Percentiles rank a stretch among this genome's conserved stretches.
Evolutionary conservation across 2,888 invertebrate species (phyloP).

Genomic region (Augiades crinisus): DNA sequence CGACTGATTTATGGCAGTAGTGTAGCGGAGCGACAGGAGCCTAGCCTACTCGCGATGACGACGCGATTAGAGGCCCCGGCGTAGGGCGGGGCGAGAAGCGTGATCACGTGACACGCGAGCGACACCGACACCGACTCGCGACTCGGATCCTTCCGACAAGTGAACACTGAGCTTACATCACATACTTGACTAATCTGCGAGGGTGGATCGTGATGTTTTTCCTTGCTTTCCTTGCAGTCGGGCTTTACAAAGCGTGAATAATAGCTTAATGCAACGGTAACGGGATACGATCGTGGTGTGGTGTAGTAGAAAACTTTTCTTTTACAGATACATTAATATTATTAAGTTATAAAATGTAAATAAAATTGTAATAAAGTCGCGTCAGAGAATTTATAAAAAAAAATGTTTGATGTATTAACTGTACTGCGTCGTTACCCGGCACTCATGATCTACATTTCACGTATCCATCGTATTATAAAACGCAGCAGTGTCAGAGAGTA

Average conservation of each 20-base stretch:
- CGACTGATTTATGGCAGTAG: slow-evolving; percentile 74
- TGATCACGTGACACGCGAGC: slow-evolving; percentile 53
- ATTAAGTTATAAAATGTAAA: too few species aligned
- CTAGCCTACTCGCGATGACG: slow-evolving; percentile 69
- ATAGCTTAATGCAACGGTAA: background rate
- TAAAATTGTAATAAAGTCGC: too few species aligned
- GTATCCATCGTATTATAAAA: slow-evolving; percentile 39
- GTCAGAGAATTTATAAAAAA: too few species aligned
- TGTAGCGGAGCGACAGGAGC: slow-evolving; percentile 61
- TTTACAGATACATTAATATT: too few species aligned
- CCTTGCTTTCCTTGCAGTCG: too few species aligned
- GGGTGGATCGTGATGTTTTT: slow-evolving; percentile 27
- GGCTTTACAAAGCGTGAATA: background rate
- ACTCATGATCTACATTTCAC: slow-evolving; percentile 31
- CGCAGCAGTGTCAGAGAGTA: slow-evolving; percentile 42
- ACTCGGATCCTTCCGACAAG: slow-evolving; percentile 44
- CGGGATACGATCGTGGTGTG: background rate
- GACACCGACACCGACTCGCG: slow-evolving; percentile 39
- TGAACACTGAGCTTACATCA: slow-evolving; percentile 47
- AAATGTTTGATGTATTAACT: background rate
- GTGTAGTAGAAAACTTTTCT: too few species aligned
- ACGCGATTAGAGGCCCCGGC: slow-evolving; percentile 55
- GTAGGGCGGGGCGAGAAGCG: slow-evolving; percentile 36
- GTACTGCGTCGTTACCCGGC: slow-evolving; percentile 13
- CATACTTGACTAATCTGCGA: slow-evolving; percentile 44